These are phyloP conservation scores for Melinaea menophilus DNA, from an alignment of 2,888 invertebrate species.

Conservation along the genomic window DNA sequence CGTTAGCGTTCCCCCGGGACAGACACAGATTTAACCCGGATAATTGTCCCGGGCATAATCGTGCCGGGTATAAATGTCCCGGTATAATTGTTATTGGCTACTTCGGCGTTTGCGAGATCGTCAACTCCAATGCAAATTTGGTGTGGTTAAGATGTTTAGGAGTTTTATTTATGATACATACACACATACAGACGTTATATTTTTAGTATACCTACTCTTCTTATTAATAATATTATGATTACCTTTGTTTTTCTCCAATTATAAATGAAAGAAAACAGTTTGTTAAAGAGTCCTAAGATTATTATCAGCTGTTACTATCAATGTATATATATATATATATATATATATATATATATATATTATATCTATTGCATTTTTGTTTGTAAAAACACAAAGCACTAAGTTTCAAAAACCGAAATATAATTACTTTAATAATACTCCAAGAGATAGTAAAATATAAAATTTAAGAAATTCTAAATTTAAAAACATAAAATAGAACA, in stretches of 20 bases:
- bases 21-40: constrained; percentile 24
- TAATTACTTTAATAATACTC: neutral
- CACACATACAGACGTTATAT: neutral
- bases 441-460: neutral
- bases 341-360: too few species aligned
- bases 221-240: too few species aligned
- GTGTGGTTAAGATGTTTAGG: constrained; percentile 1
- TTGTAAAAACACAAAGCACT: too few species aligned
- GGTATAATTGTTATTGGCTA: constrained; percentile 35
- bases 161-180: neutral
- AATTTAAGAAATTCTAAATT: neutral
- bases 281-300: too few species aligned
- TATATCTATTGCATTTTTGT: too few species aligned
- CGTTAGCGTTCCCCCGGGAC: constrained; percentile 46
- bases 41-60: constrained; percentile 33
- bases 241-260: too few species aligned
- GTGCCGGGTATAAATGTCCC: constrained; percentile 28
- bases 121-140: constrained; percentile 4
- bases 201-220: too few species aligned
- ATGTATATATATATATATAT: too few species aligned
- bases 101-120: constrained; percentile 18
- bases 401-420: too few species aligned
- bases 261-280: too few species aligned
- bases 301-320: too few species aligned
- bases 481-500: neutral